Evolutionary conservation across 2,888 invertebrate genomes (phyloP), one percentile per base, ranked within the genome.

Genomic region (Clunio marinus): DNA sequence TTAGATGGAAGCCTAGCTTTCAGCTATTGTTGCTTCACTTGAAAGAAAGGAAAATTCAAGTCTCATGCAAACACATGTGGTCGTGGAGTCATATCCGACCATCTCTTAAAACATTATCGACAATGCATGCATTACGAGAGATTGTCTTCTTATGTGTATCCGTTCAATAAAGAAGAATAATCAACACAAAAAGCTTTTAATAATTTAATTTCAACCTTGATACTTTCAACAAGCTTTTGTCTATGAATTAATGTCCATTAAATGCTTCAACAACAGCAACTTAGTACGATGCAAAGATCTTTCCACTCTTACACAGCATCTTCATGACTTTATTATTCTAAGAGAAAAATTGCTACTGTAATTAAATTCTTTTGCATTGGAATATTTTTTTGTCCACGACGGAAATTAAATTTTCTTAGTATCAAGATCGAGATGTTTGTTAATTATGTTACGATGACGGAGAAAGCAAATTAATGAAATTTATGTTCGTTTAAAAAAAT

Each of bases 21-120:
- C n/a, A 5, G 41, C 41, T 41, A n/a, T 41, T 41, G 41, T 41
- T 41, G 41, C 32, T 41, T 13, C 2, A n/a, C n/a, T n/a, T n/a
- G n/a, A n/a, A n/a, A n/a, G n/a, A n/a, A n/a, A n/a, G n/a, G n/a
- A n/a, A n/a, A 5, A 2, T 15, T 41, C 41, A 2, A 41, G 15
- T 41, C n/a, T 41, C 41, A 41, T 41, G 41, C 15, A 41, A 41
- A 41, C 41, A 41, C 41, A 41, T 41, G 41, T 41, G 41, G 15
- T n/a, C 10, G n/a, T 2, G 15, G 41, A 41, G 41, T n/a, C 41
- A n/a, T 10, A 5, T 41, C 32, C 2, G n/a, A 3, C 41, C 41
- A 13, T 2, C 10, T n/a, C n/a, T n/a, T n/a, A n/a, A n/a, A n/a
- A n/a, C n/a, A n/a, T n/a, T n/a, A n/a, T n/a, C n/a, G n/a, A n/a